A percentile compares a stretch with the other conserved stretches of the same genome.
These are phyloP conservation scores for Pogonocichla stellata DNA, from an alignment of 2,113 vertebrate species.

Conservation along the genomic window DNA sequence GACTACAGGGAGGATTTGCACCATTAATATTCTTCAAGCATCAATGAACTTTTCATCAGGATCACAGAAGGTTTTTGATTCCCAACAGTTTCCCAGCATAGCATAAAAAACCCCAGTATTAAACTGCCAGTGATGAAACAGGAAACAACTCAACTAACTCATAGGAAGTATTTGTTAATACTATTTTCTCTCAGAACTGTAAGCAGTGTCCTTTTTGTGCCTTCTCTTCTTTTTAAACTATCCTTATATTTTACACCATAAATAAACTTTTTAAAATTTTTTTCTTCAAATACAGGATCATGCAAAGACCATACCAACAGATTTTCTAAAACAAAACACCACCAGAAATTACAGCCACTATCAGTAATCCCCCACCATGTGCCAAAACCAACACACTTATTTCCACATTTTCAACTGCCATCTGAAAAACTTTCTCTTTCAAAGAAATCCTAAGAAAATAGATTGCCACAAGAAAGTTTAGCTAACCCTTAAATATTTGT, in stretches of 20 bases:
- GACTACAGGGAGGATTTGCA: not conserved
- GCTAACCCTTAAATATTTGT: not conserved
- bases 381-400: not conserved
- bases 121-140: not conserved
- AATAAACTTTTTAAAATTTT: not conserved
- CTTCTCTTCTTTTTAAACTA: not conserved
- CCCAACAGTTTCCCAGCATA: not conserved
- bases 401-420: not conserved
- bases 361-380: accelerated
- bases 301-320: not conserved
- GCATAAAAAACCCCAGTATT: not conserved
- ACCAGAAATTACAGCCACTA: not conserved
- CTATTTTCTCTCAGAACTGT: not conserved
- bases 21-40: not conserved
- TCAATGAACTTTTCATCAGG: not conserved
- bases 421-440: not conserved
- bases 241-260: not conserved
- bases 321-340: not conserved
- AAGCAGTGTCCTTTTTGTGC: not conserved
- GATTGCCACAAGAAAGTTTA: not conserved
- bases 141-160: not conserved
- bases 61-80: not conserved
- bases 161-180: not conserved
- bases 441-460: not conserved
- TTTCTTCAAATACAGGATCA: not conserved